phyloP scores from a whole-genome alignment of 2,888 invertebrate genomes.

The Clivina fossor region DNA sequence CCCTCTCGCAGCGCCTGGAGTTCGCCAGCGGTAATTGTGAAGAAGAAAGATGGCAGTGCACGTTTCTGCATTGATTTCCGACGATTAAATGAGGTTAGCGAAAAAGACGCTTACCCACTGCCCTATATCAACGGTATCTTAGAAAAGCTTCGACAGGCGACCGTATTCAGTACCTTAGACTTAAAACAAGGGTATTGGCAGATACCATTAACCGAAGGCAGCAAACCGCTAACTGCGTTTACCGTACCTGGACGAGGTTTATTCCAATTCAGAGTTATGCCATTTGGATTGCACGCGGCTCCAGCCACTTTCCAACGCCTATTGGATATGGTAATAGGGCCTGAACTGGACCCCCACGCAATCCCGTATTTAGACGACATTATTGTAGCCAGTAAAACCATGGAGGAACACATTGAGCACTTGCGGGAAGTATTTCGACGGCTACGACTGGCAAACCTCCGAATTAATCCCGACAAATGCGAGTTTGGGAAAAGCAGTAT shows the following conservation, averaged over 20 bases:
- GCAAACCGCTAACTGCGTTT: slow-evolving; percentile 42
- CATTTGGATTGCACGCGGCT: slow-evolving; percentile 44
- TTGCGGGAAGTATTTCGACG: slow-evolving; percentile 33
- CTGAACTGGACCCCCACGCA: slow-evolving; percentile 40
- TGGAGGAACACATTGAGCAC: slow-evolving; percentile 33
- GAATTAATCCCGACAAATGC: slow-evolving; percentile 38
- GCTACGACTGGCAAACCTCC: slow-evolving; percentile 35
- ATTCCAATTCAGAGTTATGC: slow-evolving; percentile 44
- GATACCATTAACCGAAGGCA: slow-evolving; percentile 34
- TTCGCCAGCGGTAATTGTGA: slow-evolving; percentile 33
- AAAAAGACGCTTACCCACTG: slow-evolving; percentile 39
- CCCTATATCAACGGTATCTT: slow-evolving; percentile 42
- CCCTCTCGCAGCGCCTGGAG: slow-evolving; percentile 13
- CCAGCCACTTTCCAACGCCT: slow-evolving; percentile 44
- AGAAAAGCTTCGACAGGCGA: slow-evolving; percentile 40
- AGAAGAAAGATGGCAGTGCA: slow-evolving; percentile 31
- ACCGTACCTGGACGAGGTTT: slow-evolving; percentile 42
- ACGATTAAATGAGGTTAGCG: slow-evolving; percentile 37
- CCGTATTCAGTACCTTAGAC: slow-evolving; percentile 41
- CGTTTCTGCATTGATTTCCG: slow-evolving; percentile 42
- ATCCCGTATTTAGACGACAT: slow-evolving; percentile 43
- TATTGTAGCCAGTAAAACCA: slow-evolving; percentile 34
- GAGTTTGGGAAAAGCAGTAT: slow-evolving; percentile 35
- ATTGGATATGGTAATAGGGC: slow-evolving; percentile 42
- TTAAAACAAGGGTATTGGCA: slow-evolving; percentile 45